Evolutionary conservation across 2,113 vertebrate species (phyloP).

Genomic region (Aldabrachelys gigantea): DNA sequence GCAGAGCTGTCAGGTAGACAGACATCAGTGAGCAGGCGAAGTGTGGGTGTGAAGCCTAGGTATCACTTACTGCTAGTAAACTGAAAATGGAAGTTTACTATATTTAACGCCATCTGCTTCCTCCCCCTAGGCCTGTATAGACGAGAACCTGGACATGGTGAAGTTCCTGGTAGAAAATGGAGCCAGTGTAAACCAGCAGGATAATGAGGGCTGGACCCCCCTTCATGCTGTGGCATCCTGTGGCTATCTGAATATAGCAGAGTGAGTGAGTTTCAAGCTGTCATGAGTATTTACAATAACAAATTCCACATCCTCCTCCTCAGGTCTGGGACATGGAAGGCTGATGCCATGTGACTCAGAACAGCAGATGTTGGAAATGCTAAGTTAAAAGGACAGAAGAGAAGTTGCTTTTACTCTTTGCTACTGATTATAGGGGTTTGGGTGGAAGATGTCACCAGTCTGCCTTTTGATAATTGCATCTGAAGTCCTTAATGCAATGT

Average conservation of each 20-base stretch:
- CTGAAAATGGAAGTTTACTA: rapidly evolving
- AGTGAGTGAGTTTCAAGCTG: slow-evolving; percentile 87
- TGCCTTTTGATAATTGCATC: not conserved
- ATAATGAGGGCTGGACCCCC: slow-evolving; percentile 96
- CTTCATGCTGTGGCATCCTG: slow-evolving; percentile 94
- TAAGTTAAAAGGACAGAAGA: not conserved
- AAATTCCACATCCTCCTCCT: not conserved
- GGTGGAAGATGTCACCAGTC: not conserved
- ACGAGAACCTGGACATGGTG: slow-evolving; percentile 94
- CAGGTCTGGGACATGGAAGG: rapidly evolving
- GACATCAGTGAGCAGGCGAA: not conserved
- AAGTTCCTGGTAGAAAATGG: slow-evolving; percentile 89
- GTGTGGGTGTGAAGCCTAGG: not conserved
- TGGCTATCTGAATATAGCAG: slow-evolving; percentile 91
- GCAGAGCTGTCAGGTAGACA: not conserved
- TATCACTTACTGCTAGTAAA: not conserved
- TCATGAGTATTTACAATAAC: not conserved
- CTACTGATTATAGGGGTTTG: not conserved
- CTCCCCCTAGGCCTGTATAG: slow-evolving; percentile 90
- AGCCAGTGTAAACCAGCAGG: slow-evolving; percentile 91
- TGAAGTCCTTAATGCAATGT: not conserved
- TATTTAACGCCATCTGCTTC: not conserved
- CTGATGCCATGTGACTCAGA: not conserved
- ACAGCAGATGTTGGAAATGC: rapidly evolving
- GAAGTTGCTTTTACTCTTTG: not conserved